Base-by-base conservation (phyloP, 2,888 invertebrate genomes). In the Ichneumoninae sp. region DNA sequence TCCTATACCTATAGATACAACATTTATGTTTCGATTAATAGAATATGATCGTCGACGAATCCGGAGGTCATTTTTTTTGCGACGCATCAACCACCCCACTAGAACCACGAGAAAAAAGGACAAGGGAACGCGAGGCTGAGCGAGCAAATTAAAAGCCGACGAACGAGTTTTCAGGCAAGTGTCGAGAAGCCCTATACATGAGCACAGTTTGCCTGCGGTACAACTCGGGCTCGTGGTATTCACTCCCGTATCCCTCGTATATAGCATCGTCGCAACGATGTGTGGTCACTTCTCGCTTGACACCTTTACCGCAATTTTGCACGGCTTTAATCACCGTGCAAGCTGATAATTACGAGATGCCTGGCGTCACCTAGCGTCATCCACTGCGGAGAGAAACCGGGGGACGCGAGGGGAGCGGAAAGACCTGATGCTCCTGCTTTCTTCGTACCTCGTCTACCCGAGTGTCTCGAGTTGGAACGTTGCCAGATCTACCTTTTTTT, bases 311-410 rank as follows among this genome's bases (percentile, higher is more conserved):
- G 66, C 47, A 52, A 82, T 57, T 71, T 70, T 60, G 26, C 68
- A 54, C 60, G 78, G 60, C 47, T 79, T 79, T 71, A 76, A 84
- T 82, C 52, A 75, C 74, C 65, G 50, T 62, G 75, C 75, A 82
- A 84, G 82, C 76, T 84, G 75, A 75, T 84, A 82, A 82, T 84
- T 75, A 75, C 50, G 74, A 70, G 65, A 79, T 47, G 69, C 54
- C 60, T 52, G 44, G 52, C 13, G n/a, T 44, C 16, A n/a, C 65
- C 36, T 54, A 57, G 54, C n/a, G 26, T 26, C 26, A 26, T 26
- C 26, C 26, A 47, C 68, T n/a, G 47, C 22, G 54, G 22, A 71
- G 44, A 40, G 36, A 54, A 72, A 65, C 5, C n/a, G 3, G 8
- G 7, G 4, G 22, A 16, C 26, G 36, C 33, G 13, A 30, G 13